phyloP scores from a whole-genome alignment of 35 echinoderm and acorn worm species.

The Heliocidaris tuberculata region DNA sequence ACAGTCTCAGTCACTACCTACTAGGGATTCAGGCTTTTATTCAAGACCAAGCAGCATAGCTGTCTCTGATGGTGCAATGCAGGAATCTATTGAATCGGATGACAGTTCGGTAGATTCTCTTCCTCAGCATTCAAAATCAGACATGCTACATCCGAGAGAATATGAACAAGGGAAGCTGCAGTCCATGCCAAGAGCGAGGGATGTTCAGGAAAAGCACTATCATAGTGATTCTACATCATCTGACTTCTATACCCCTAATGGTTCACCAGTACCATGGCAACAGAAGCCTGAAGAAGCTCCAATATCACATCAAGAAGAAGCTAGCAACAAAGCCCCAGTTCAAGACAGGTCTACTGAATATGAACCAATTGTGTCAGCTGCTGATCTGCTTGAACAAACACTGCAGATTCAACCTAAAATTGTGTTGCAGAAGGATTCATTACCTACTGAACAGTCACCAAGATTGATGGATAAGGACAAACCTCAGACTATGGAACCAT shows the following conservation, averaged over 20 bases:
- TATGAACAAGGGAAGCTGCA: neutral
- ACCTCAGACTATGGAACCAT: neutral
- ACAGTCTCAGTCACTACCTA: conserved; percentile 6
- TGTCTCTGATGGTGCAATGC: neutral
- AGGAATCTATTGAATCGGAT: conserved; percentile 20
- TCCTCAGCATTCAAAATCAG: conserved; percentile 1
- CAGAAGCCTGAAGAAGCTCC: neutral
- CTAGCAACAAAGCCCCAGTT: neutral
- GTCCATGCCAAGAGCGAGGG: neutral
- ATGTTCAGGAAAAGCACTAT: conserved; percentile 14
- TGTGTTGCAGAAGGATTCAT: conserved; percentile 30
- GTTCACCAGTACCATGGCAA: conserved; percentile 46
- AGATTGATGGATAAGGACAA: neutral
- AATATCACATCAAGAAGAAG: neutral
- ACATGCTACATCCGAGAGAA: neutral
- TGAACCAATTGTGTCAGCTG: conserved; percentile 9
- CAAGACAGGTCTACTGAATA: neutral
- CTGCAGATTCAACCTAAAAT: conserved; percentile 34
- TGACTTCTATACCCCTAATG: conserved; percentile 39
- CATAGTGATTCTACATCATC: conserved; percentile 34
- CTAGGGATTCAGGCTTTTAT: conserved; percentile 53
- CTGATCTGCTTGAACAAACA: neutral
- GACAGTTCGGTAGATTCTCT: conserved; percentile 42
- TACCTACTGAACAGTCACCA: neutral
- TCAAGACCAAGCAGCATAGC: conserved; percentile 33